Evolutionary conservation across 2,888 invertebrate genomes (phyloP).

Genomic region (Mimachlamys varia): DNA sequence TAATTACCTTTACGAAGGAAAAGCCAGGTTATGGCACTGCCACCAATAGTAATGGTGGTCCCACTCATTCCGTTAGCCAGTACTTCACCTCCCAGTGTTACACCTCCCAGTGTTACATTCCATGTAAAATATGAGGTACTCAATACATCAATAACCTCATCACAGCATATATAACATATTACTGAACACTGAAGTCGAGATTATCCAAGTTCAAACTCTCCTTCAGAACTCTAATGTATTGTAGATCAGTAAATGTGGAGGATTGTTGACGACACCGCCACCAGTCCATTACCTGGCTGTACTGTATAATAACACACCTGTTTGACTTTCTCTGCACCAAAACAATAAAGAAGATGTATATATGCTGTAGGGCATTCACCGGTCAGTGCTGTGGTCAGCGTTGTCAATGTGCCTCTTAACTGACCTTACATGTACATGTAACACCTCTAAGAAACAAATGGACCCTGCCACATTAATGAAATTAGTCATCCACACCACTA

Average conservation of each 20-base stretch:
- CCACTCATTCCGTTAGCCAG: neutral
- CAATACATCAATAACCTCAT: neutral
- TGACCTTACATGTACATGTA: neutral
- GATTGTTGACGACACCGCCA: neutral
- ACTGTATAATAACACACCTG: neutral
- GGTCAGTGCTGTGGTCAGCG: neutral
- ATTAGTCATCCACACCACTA: constrained; percentile 12
- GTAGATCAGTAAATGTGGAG: neutral
- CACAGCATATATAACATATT: neutral
- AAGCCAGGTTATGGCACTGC: neutral
- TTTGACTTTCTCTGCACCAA: neutral
- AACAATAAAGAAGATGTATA: neutral
- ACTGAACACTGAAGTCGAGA: neutral
- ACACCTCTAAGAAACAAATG: neutral
- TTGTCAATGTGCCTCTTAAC: neutral
- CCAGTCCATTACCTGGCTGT: neutral
- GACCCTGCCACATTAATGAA: neutral
- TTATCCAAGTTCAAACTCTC: neutral
- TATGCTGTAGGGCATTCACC: constrained; percentile 23
- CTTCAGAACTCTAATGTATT: neutral
- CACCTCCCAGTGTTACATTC: too few relatives aligned
- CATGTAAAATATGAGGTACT: neutral
- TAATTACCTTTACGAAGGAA: too few relatives aligned
- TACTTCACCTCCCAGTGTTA: too few relatives aligned
- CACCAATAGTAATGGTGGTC: neutral